A percentile compares a stretch with the other conserved stretches of the same genome.
Evolutionary conservation across 23 tunicate genomes (phyloP).

Genomic region (Trididemnum nubilum): DNA sequence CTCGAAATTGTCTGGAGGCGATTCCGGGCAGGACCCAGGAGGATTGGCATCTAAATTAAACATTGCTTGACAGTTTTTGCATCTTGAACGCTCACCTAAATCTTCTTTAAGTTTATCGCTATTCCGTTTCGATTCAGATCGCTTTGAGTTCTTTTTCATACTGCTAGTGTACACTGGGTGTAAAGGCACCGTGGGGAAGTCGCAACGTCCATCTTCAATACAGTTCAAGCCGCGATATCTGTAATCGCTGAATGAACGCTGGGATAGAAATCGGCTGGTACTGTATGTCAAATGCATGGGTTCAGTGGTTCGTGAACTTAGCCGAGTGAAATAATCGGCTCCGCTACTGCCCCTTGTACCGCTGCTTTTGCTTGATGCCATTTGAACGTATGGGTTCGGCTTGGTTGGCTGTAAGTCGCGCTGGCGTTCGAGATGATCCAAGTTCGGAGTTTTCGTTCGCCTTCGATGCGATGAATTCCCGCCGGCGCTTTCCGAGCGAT

Average conservation of each 20-base stretch:
- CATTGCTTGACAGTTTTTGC: conserved; percentile 73
- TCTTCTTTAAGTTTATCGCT: conserved; percentile 57
- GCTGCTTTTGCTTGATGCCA: conserved; percentile 47
- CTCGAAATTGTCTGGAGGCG: conserved; percentile 66
- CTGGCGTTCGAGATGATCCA: conserved; percentile 65
- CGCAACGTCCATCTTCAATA: conserved; percentile 25
- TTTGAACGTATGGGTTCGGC: conserved; percentile 87
- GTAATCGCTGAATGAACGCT: not conserved
- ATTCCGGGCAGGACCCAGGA: conserved; percentile 86
- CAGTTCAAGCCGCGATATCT: conserved; percentile 29
- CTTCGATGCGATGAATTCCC: not conserved
- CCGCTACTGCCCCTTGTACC: not conserved
- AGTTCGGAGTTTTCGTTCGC: conserved; percentile 81
- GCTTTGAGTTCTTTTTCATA: not conserved
- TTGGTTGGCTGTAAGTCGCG: conserved; percentile 86
- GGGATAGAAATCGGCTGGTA: not conserved
- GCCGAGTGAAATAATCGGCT: not conserved
- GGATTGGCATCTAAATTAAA: conserved; percentile 76
- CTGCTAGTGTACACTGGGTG: conserved; percentile 4
- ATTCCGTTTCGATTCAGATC: not conserved
- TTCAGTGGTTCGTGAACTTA: not conserved
- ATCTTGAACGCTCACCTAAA: conserved; percentile 72
- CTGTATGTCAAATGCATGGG: not conserved
- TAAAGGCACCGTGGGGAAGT: conserved; percentile 6
- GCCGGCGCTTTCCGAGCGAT: not conserved